Base-by-base conservation (phyloP, 2,888 invertebrate species). In the Nomada fucata region DNA sequence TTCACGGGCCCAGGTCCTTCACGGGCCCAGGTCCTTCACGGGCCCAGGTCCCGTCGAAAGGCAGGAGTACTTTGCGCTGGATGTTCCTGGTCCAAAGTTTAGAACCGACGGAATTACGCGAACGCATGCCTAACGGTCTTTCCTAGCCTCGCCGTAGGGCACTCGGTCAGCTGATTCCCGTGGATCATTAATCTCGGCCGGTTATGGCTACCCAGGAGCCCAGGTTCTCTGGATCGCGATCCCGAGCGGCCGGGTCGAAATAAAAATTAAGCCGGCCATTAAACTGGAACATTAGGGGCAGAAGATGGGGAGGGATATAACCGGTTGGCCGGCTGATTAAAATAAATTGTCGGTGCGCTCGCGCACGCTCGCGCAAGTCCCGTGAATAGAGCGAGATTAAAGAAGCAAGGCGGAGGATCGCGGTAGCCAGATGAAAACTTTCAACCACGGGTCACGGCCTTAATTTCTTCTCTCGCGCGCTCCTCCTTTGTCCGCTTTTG, bases 361-460 rank as follows among this genome's bases (percentile, higher is more conserved):
- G 55, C 50, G 55, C 60, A 29, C 61, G 23, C 23, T 0, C 23
- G 23, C 23, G 1, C 23, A 1, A 23, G 70, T 52, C 61, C 69
- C 64, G 78, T 76, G 71, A 76, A 76, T 73, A 69, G 75, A 20
- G 60, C 47, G 70, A 64, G 73, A 82, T 82, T 82, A 78, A 78
- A 86, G 76, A 59, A 20, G 76, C 65, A 72, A 72, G 52, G 76
- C 44, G 50, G 69, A 72, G 82, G 72, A 78, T 77, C 82, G 73
- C 81, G 73, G 26, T 59, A 50, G 60, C 76, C 65, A 59, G 79
- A 65, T 80, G 78, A 86, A 84, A 55, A 84, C 52, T 84, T 86
- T 79, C 74, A 76, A 67, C 84, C 67, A n/a, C 60, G 71, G 86
- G 79, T 86, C 86, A 79, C 86, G 86, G 76, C 86, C 86, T 86